Percentiles rank a stretch among this genome's conserved stretches.
phyloP scores from a whole-genome alignment of 2,888 invertebrate species.

The Nomada ferruginata region DNA sequence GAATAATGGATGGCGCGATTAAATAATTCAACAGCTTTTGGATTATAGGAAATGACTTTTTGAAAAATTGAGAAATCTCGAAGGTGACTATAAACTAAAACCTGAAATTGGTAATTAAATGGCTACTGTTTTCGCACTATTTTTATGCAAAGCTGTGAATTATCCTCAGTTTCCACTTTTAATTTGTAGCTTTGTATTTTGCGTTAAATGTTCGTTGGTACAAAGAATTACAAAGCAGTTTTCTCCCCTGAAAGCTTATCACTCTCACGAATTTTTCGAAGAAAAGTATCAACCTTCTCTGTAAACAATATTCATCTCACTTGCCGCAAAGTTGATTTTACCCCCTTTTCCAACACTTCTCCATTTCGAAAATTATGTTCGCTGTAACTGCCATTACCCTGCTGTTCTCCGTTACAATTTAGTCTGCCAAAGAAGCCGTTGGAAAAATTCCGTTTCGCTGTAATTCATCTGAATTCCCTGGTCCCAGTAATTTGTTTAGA shows the following conservation, averaged over 20 bases:
- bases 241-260: background rate
- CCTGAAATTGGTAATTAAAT: no score
- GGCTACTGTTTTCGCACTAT: no score
- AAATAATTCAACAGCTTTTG: no score
- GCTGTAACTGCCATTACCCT: background rate
- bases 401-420: background rate
- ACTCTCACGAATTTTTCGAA: background rate
- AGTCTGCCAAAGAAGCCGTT: background rate
- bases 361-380: slow-evolving; percentile 24
- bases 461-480: slow-evolving; percentile 36
- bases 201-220: no score
- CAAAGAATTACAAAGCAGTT: no score
- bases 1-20: background rate
- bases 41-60: no score
- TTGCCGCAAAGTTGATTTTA: background rate
- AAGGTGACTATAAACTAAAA: no score
- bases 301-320: background rate
- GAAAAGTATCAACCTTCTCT: background rate
- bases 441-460: background rate
- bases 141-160: no score
- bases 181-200: no score
- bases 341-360: background rate
- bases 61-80: no score
- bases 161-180: no score
- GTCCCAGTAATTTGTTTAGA: slow-evolving; percentile 43